Base-by-base conservation (phyloP, 2,113 vertebrate genomes). In the Pyrgilauda ruficollis region DNA sequence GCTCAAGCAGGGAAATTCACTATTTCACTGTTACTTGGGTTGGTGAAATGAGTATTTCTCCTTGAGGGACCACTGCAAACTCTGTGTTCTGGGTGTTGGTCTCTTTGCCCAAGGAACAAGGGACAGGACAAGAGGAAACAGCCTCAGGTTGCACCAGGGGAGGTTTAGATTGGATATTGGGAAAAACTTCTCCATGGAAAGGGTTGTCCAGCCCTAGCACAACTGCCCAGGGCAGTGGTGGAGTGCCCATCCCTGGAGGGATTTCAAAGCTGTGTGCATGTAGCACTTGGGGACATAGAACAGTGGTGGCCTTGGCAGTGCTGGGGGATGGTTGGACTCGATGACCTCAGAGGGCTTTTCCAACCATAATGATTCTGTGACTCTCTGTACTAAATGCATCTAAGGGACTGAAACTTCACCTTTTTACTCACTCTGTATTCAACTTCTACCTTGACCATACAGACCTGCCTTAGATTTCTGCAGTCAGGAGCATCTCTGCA, bases 251-350 rank as follows among this genome's bases (percentile, higher is more conserved):
- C 5, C 43, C 31, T 70, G 72, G 13, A 63, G 49, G 12, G 49
- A 33, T 70, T 69, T 43, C 8, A 84, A 63, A 63, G 1, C 31
- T 0, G 0, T 12, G 22, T 33, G 63, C 31, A 37, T 70, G 63
- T 90, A 55, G 8, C 72, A 33, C 27, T 0, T 56, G 63, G 27
- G 49, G 13, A 56, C 30, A 14, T 0, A 41, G 28, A 17, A 0
- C 5, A 63, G 18, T 35, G 41, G 12, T 55, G 72, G 26, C 35
- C 49, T 56, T 35, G 49, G 64, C 49, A 63, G 15, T 41, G 22
- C 35, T 70, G 63, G 15, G 13, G 30, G 35, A 49, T 4, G 4
- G 27, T 37, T 56, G 22, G 13, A 33, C 7, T 10, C 0, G 0
- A 9, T 49, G 31, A n/a, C 2, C 26, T 84, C 7, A 33, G 49